Percentiles rank a stretch among this genome's conserved stretches.
phyloP scores from a whole-genome alignment of 2,113 vertebrate genomes.

The Leucopternis melanops region DNA sequence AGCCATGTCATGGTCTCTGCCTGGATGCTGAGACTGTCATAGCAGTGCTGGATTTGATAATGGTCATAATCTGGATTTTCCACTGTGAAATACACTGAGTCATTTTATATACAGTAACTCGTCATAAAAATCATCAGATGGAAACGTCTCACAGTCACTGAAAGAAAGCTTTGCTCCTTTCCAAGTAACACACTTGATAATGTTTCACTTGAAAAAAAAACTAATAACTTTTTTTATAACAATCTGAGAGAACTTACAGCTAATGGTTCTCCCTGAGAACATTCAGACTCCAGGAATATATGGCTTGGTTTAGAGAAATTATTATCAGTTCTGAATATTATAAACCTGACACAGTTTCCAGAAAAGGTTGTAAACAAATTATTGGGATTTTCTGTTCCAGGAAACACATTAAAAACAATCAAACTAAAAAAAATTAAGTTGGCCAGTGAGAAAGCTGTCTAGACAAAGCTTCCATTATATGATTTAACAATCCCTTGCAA shows the following conservation, averaged over 20 bases:
- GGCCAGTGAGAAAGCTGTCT: conserved; percentile 27
- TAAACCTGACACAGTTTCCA: conserved; percentile 5
- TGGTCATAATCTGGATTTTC: background rate
- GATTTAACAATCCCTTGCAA: conserved; percentile 41
- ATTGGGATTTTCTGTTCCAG: conserved; percentile 1
- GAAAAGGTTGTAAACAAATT: conserved; percentile 47
- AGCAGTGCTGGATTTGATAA: background rate
- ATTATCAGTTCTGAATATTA: background rate
- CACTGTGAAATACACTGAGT: background rate
- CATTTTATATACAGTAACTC: background rate
- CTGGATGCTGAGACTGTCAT: background rate
- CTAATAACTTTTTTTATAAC: background rate
- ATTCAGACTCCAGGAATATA: background rate
- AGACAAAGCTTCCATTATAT: conserved; percentile 48
- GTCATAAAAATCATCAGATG: background rate
- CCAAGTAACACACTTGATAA: conserved; percentile 6
- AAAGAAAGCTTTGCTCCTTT: background rate
- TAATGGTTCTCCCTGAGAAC: background rate
- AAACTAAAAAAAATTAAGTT: background rate
- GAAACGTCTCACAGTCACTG: background rate
- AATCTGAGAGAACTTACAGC: background rate
- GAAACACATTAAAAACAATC: conserved; percentile 40
- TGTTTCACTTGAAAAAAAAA: background rate
- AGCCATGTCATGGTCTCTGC: background rate
- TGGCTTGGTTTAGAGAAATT: background rate